Conservation (phyloP, 2,888 invertebrate genomes). For the Protodeltote pygarga region DNA sequence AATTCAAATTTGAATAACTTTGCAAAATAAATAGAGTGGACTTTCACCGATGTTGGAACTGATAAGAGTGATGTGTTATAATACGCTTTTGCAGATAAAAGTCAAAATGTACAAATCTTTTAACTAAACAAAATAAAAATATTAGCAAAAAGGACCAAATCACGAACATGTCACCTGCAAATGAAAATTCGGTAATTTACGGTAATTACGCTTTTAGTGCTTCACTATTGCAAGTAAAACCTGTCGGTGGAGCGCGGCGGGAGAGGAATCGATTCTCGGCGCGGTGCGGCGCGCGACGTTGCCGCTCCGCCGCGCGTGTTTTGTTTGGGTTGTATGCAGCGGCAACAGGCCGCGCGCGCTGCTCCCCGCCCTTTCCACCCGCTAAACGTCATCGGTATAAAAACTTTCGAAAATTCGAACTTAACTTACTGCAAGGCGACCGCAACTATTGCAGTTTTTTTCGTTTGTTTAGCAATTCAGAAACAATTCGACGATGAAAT, state of each 20-base stretch:
- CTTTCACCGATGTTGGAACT: too few relatives aligned
- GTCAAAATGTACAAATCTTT: too few relatives aligned
- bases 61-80: too few relatives aligned
- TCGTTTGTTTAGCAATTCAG: slow-evolving; percentile 15
- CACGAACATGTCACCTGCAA: slow-evolving; percentile 38
- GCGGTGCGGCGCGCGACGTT: slow-evolving; percentile 67
- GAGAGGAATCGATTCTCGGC: slow-evolving; percentile 72
- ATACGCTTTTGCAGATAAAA: too few relatives aligned
- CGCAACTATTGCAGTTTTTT: slow-evolving; percentile 34
- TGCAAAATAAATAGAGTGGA: too few relatives aligned
- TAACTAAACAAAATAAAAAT: too few relatives aligned
- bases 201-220: slow-evolving; percentile 76
- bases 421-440: slow-evolving; percentile 34
- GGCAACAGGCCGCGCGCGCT: slow-evolving; percentile 59
- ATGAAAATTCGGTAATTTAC: slow-evolving; percentile 71
- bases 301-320: slow-evolving; percentile 76
- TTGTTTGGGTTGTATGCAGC: slow-evolving; percentile 80
- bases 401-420: slow-evolving; percentile 52
- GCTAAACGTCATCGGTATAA: slow-evolving; percentile 54
- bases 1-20: too few relatives aligned
- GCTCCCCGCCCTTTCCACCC: slow-evolving; percentile 22
- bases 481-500: slow-evolving; percentile 13
- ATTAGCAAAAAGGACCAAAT: slow-evolving; percentile 29
- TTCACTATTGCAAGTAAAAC: slow-evolving; percentile 73
- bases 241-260: slow-evolving; percentile 58